Evolutionary conservation across 1,140 invertebrate species (phyloP).

Genomic region (Trichonephila clavipes): DNA sequence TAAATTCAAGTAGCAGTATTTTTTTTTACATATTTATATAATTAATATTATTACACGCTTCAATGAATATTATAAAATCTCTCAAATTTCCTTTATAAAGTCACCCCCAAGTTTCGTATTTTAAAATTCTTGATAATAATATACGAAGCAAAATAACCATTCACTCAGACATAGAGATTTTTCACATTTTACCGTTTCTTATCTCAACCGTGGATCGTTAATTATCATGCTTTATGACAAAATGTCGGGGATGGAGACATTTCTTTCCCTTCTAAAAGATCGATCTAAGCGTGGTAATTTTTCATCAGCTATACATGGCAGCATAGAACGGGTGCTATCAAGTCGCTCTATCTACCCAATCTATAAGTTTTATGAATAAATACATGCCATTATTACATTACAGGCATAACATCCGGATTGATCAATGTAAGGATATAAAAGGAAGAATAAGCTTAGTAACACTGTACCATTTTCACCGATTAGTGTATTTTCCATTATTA

Average conservation of each 20-base stretch:
- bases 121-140: no score
- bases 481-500: background rate
- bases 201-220: constrained; percentile 5
- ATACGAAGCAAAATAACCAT: no score
- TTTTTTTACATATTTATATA: no score
- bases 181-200: background rate
- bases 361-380: constrained; percentile 13
- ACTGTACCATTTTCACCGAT: background rate
- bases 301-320: background rate
- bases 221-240: constrained; percentile 12
- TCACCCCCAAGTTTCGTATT: no score
- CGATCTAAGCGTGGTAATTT: constrained; percentile 7
- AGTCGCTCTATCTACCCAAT: background rate
- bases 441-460: background rate
- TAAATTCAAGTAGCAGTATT: no score
- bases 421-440: background rate
- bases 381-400: background rate
- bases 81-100: no score
- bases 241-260: constrained; percentile 8
- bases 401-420: background rate
- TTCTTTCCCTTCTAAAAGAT: constrained; percentile 4
- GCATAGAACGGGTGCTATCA: background rate
- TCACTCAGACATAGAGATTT: background rate
- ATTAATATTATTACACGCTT: no score
- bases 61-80: no score